Conservation (phyloP, 2,888 invertebrate genomes). For the Coremacera marginata region DNA sequence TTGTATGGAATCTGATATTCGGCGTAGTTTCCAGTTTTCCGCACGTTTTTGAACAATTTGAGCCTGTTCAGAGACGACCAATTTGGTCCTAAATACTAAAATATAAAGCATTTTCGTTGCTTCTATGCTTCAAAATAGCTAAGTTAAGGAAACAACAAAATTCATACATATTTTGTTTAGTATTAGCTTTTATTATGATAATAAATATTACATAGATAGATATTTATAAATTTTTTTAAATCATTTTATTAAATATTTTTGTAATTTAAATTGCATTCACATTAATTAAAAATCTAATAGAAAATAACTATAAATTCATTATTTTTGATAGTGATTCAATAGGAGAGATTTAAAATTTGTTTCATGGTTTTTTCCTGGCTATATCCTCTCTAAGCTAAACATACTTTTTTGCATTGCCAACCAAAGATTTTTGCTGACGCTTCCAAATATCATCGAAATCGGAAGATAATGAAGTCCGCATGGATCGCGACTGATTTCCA, state of each 20-base stretch:
- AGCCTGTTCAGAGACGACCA: too few relatives aligned
- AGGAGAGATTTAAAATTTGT: background rate
- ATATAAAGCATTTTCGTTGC: too few relatives aligned
- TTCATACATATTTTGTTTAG: background rate
- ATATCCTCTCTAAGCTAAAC: background rate
- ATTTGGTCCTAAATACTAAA: too few relatives aligned
- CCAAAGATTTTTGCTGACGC: slow-evolving; percentile 11
- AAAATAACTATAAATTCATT: slow-evolving; percentile 4
- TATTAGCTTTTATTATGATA: background rate
- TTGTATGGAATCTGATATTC: too few relatives aligned
- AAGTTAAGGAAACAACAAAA: too few relatives aligned
- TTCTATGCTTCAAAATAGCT: too few relatives aligned
- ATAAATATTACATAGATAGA: background rate
- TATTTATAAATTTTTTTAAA: background rate
- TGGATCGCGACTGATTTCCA: background rate
- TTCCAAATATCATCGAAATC: slow-evolving; percentile 29
- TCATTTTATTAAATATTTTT: background rate
- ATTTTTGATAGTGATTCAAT: background rate
- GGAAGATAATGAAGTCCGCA: slow-evolving; percentile 7
- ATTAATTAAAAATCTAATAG: slow-evolving; percentile 9
- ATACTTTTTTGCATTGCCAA: slow-evolving; percentile 18
- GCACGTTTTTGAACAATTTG: too few relatives aligned
- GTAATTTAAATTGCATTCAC: slow-evolving; percentile 8
- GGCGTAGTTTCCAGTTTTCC: too few relatives aligned
- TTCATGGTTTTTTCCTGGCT: background rate